These are phyloP conservation scores for Sanderia malayensis DNA, from an alignment of 30 jellyfish, hydroid and myxozoan genomes.

Conservation along the genomic window DNA sequence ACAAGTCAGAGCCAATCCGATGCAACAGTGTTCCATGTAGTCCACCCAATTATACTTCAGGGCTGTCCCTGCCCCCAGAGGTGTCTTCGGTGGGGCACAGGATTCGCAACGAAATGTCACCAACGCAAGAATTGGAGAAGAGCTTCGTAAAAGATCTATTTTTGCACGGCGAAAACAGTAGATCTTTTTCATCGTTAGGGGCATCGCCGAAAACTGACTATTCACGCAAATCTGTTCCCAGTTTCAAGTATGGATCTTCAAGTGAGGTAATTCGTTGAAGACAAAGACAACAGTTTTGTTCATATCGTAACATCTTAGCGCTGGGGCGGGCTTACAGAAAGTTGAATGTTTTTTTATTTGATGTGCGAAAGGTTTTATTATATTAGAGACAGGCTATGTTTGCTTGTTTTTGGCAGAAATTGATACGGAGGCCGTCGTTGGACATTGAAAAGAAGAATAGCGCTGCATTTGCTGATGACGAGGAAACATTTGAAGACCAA, in stretches of 20 bases:
- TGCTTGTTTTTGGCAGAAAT: not conserved
- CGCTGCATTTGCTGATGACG: not conserved
- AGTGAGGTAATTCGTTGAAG: conserved; percentile 3
- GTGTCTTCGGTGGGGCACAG: not conserved
- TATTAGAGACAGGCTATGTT: too few species aligned
- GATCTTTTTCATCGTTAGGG: not conserved
- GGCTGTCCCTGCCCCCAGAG: not conserved
- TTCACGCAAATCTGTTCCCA: not conserved
- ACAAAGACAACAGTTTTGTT: too few species aligned
- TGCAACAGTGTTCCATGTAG: conserved; percentile 48
- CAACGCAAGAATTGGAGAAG: conserved; percentile 5
- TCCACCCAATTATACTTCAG: not conserved
- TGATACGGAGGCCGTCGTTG: not conserved
- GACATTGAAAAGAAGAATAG: not conserved
- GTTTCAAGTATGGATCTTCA: not conserved
- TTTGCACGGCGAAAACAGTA: not conserved
- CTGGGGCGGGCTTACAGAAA: too few species aligned
- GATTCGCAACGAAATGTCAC: not conserved
- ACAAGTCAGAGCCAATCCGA: conserved; percentile 21
- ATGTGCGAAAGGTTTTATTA: too few species aligned
- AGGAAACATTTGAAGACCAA: not conserved
- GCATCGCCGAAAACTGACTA: not conserved
- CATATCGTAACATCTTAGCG: too few species aligned
- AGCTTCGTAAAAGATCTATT: conserved; percentile 1
- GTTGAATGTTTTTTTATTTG: too few species aligned